These are phyloP conservation scores for Pampus argenteus DNA, from an alignment of 2,797 vertebrate genomes.

Conservation along the genomic window DNA sequence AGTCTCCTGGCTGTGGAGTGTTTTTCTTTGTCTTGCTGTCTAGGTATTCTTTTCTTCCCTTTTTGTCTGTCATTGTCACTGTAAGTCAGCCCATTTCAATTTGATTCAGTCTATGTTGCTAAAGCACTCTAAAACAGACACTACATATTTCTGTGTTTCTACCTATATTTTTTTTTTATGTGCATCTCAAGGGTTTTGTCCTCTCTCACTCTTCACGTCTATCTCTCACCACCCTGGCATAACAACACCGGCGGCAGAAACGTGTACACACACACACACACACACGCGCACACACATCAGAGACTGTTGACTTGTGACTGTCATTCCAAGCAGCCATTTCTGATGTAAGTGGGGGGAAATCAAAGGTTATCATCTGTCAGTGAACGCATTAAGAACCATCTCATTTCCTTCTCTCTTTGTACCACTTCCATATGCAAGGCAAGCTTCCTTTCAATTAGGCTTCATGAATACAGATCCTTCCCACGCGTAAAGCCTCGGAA, in stretches of 20 bases:
- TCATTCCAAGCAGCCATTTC: conserved; percentile 73
- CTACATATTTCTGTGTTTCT: conserved; percentile 31
- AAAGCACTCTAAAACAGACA: conserved; percentile 35
- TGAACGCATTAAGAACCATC: conserved; percentile 67
- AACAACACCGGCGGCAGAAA: conserved; percentile 20
- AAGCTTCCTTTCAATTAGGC: conserved; percentile 77
- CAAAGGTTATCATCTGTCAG: conserved; percentile 80
- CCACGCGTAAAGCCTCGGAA: conserved; percentile 35
- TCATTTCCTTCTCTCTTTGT: conserved; percentile 76
- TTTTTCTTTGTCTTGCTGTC: conserved; percentile 37
- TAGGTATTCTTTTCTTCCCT: background rate
- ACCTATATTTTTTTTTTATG: conserved; percentile 20
- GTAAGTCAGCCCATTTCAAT: conserved; percentile 33
- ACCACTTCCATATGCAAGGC: conserved; percentile 61
- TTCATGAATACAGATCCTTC: conserved; percentile 67
- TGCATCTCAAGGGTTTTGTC: conserved; percentile 44
- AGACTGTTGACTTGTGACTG: conserved; percentile 73
- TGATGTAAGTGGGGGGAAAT: conserved; percentile 77
- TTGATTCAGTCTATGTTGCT: conserved; percentile 17
- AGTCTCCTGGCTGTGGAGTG: background rate
- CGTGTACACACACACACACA: conserved; percentile 38
- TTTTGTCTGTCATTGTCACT: conserved; percentile 39
- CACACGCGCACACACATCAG: conserved; percentile 65
- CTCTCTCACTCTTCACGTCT: conserved; percentile 41
- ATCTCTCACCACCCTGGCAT: conserved; percentile 14